phyloP scores from a whole-genome alignment of 2,888 invertebrate genomes.

The Eledone cirrhosa region DNA sequence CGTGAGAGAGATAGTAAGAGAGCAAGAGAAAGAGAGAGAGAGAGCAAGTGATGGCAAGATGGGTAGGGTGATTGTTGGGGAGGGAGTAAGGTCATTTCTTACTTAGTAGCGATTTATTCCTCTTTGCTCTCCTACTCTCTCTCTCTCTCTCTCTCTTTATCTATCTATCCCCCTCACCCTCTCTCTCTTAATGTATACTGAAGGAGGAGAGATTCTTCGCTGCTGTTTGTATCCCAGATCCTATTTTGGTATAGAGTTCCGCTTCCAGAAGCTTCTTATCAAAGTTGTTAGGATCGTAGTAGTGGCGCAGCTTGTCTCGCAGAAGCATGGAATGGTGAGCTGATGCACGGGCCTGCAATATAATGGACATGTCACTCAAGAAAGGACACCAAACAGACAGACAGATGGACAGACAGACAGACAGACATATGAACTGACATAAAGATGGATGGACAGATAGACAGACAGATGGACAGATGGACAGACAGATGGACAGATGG shows the following conservation, averaged over 20 bases:
- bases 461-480: no score
- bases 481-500: no score
- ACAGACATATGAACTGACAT: no score
- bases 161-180: background rate
- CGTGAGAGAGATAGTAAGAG: no score
- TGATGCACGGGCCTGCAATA: background rate
- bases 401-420: no score
- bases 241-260: slow-evolving; percentile 10
- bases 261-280: slow-evolving; percentile 27
- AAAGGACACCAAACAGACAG: no score
- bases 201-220: slow-evolving; percentile 19
- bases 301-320: background rate
- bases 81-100: no score
- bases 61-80: no score
- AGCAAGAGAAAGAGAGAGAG: no score
- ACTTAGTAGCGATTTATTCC: background rate
- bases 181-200: background rate
- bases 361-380: no score
- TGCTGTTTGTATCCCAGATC: slow-evolving; percentile 5
- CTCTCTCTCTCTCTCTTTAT: background rate
- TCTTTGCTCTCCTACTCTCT: background rate
- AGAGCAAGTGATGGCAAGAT: no score
- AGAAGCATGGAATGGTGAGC: slow-evolving; percentile 7
- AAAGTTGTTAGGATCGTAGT: slow-evolving; percentile 18
- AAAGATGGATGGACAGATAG: no score